Percentiles rank a stretch among this genome's conserved stretches.
Evolutionary conservation across 2,888 invertebrate genomes (phyloP).

Genomic region (Leptothorax acervorum): DNA sequence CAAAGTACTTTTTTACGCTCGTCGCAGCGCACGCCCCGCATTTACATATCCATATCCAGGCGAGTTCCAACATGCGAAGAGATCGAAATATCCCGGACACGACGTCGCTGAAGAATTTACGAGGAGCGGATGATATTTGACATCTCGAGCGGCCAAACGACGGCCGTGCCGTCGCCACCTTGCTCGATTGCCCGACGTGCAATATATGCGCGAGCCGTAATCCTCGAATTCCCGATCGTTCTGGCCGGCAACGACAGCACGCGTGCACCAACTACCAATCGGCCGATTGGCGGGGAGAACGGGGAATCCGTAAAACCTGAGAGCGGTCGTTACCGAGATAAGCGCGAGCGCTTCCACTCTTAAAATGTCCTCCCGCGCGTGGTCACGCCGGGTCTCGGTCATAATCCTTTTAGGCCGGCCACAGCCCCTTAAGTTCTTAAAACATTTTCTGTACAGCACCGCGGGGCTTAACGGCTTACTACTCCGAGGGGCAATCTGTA

Average conservation of each 20-base stretch:
- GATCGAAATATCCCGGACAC: constrained; percentile 22
- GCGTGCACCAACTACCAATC: constrained; percentile 15
- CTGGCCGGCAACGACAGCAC: constrained; percentile 27
- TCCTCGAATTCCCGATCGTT: constrained; percentile 43
- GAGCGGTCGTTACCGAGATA: constrained; percentile 65
- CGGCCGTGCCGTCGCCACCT: constrained; percentile 28
- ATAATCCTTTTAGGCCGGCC: constrained; percentile 72
- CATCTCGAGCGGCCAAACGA: constrained; percentile 29
- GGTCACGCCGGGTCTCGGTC: constrained; percentile 55
- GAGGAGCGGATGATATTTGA: constrained; percentile 39
- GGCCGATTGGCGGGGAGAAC: constrained; percentile 12
- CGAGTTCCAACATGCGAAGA: constrained; percentile 22
- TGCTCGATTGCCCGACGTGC: constrained; percentile 9
- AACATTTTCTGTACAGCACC: constrained; percentile 70
- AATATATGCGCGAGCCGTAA: constrained; percentile 20
- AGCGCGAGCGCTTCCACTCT: constrained; percentile 61
- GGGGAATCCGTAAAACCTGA: constrained; percentile 38
- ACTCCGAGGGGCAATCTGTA: constrained; percentile 72
- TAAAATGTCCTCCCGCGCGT: constrained; percentile 65
- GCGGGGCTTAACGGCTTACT: constrained; percentile 73
- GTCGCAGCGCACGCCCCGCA: constrained; percentile 23
- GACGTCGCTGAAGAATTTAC: constrained; percentile 45
- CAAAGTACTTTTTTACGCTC: constrained; percentile 26
- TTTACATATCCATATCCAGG: constrained; percentile 46
- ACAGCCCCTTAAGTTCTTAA: constrained; percentile 71